Evolutionary conservation across 2,888 invertebrate genomes (phyloP).

Genomic region (Panopea generosa): DNA sequence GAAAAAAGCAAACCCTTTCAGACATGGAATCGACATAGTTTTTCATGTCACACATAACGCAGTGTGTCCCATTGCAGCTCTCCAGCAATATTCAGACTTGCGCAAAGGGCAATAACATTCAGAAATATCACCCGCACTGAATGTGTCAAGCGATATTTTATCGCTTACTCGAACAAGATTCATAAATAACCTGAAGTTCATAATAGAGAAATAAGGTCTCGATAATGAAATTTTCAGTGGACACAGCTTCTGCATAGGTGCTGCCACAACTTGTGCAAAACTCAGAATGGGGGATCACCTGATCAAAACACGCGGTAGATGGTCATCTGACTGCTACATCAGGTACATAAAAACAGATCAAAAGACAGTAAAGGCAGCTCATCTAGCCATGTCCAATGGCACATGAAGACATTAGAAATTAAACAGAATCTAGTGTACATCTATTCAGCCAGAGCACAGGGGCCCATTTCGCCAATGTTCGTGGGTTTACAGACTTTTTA

Average conservation of each 20-base stretch:
- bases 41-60: not conserved
- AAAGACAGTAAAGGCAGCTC: not conserved
- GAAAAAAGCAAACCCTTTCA: not conserved
- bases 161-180: too few species aligned
- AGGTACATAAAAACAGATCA: slow-evolving; percentile 11
- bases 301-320: slow-evolving; percentile 14
- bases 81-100: too few species aligned
- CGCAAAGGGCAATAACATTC: too few species aligned
- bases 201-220: not conserved
- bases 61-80: too few species aligned
- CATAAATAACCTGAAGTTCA: too few species aligned
- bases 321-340: slow-evolving; percentile 26
- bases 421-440: too few species aligned
- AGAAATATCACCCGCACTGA: too few species aligned
- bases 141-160: too few species aligned
- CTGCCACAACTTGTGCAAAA: slow-evolving; percentile 5
- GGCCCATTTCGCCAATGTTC: too few species aligned
- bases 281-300: slow-evolving; percentile 18
- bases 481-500: too few species aligned
- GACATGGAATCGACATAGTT: not conserved
- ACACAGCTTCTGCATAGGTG: slow-evolving; percentile 14
- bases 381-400: slow-evolving; percentile 4
- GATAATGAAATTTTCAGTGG: slow-evolving; percentile 6
- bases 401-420: too few species aligned
- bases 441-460: too few species aligned